Conservation (phyloP, 2,113 vertebrate species). For the Aptenodytes forsteri region DNA sequence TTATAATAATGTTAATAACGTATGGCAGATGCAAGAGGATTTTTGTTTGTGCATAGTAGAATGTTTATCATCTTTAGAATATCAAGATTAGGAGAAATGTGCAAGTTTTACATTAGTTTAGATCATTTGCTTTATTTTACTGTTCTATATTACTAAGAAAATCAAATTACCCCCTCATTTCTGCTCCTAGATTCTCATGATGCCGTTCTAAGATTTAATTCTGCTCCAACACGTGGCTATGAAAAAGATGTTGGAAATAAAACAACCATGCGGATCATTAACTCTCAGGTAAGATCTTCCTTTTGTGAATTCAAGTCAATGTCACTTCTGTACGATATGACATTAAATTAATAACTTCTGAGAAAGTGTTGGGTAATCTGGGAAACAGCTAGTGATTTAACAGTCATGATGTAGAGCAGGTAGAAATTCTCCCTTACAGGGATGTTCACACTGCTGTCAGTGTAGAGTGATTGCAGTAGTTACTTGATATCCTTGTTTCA, state of each 20-base stretch:
- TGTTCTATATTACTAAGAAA: background rate
- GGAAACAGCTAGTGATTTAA: background rate
- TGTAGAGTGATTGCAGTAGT: background rate
- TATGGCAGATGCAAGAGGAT: background rate
- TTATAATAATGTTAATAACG: background rate
- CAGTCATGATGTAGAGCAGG: background rate
- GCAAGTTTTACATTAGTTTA: background rate
- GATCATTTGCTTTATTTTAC: background rate
- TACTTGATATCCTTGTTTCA: background rate
- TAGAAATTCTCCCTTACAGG: background rate
- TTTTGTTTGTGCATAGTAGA: background rate
- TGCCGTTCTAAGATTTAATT: slow-evolving; percentile 94
- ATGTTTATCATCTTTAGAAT: background rate
- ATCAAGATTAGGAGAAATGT: background rate
- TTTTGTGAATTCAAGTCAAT: background rate
- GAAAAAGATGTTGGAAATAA: slow-evolving; percentile 96
- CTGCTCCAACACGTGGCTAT: slow-evolving; percentile 91
- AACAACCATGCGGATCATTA: slow-evolving; percentile 95
- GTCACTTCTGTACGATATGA: background rate
- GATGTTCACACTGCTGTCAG: background rate
- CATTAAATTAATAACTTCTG: background rate
- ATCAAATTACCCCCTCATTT: slow-evolving; percentile 32
- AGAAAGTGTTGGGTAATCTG: background rate
- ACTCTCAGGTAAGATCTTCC: slow-evolving; percentile 90
- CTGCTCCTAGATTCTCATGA: slow-evolving; percentile 89